Evolutionary conservation across 2,797 vertebrate genomes (phyloP), one percentile per base, ranked within the genome.

Genomic region (Neosilurus hyrtlii): DNA sequence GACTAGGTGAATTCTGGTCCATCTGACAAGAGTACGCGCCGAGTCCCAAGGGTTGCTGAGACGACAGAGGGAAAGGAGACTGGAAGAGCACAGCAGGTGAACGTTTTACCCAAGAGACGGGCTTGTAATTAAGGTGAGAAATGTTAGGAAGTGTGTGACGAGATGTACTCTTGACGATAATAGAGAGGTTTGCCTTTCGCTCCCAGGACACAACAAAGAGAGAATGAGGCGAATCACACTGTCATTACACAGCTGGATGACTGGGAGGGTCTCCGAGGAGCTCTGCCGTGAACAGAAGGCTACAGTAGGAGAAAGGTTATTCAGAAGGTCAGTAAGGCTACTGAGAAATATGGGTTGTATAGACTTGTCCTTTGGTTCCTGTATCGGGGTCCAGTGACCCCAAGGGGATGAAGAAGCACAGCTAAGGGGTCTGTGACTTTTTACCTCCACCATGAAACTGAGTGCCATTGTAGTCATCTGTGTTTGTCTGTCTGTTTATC

Each of bases 101-200:
- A 43, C 24, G 7, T 74, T 86, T 84, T 89, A 90, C 90, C 90
- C 80, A 81, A 85, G 85, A 90, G 84, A 82, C 6, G 86, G 89
- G 86, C 81, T 82, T 82, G 88, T 92, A 91, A 92, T 94, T 91
- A 92, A 81, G 88, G 82, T 79, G 54, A 82, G 79, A 77, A 63
- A 71, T 77, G 79, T 11, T 49, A 62, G 54, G 12, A 76, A 54
- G 73, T 89, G 87, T 89, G 82, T 87, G 9, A 62, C 24, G 52
- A 89, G 54, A 84, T 81, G 59, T 89, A 88, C 88, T 90, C 88
- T 80, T 62, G 51, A 80, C 10, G 22, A 61, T 81, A 72, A 82
- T 16, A 59, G 59, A 74, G 62, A 78, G 72, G 85, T 85, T 80
- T 81, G 61, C 5, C 63, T 56, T 83, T 15, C 11, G 26, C 51